Conservation (phyloP, 2,888 invertebrate species). For the Yponomeuta plumbellus region DNA sequence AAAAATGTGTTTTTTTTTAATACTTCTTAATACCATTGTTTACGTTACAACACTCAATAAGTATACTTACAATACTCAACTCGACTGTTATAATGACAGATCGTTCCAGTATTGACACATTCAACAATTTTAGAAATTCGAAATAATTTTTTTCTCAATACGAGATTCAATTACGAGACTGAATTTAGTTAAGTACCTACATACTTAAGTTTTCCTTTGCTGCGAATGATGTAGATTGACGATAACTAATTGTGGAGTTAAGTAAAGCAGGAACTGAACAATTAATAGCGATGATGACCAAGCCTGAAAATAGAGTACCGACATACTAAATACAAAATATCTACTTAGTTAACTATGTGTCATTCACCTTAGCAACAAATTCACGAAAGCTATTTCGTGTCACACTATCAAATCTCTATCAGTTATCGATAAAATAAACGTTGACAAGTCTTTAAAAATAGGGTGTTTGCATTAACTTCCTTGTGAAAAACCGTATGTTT, state of each 20-base stretch:
- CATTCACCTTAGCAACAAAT: not conserved
- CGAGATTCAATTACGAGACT: no score
- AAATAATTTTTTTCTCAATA: no score
- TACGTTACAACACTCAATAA: no score
- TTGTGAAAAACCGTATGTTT: no score
- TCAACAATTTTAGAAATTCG: no score
- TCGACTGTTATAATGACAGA: no score
- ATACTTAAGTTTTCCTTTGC: not conserved
- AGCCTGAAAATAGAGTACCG: not conserved
- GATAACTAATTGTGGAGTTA: no score
- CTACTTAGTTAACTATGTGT: not conserved
- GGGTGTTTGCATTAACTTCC: not conserved
- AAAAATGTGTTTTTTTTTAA: no score
- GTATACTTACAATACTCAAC: no score
- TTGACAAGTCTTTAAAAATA: not conserved
- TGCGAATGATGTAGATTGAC: not conserved
- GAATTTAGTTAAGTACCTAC: no score
- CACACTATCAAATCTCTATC: not conserved
- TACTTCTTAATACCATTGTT: no score
- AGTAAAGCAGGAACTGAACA: not conserved
- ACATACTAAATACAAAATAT: not conserved
- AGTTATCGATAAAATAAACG: not conserved
- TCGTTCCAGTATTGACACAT: no score
- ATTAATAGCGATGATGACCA: not conserved
- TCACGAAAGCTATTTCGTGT: not conserved